Conservation (phyloP, 2,113 vertebrate genomes). For the Phoxinus phoxinus region DNA sequence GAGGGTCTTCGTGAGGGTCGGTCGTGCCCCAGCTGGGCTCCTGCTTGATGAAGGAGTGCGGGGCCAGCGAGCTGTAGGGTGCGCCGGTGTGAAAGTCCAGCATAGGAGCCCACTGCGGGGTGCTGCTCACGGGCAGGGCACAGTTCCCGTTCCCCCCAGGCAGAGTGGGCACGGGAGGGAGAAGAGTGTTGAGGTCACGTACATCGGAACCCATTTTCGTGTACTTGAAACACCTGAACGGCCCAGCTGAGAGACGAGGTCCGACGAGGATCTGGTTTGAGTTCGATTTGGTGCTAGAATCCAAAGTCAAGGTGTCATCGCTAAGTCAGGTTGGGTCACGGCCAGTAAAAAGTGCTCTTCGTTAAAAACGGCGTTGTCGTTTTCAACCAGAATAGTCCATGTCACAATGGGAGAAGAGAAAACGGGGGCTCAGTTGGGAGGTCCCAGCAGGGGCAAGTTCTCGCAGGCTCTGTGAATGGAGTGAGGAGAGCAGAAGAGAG, state of each 20-base stretch:
- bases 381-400: constrained; percentile 26
- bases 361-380: background rate
- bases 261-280: constrained; percentile 9
- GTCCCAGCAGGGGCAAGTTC: constrained; percentile 51
- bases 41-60: constrained; percentile 97
- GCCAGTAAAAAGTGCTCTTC: background rate
- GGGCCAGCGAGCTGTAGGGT: constrained; percentile 83
- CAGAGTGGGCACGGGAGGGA: constrained; percentile 84
- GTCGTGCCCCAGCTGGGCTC: constrained; percentile 92
- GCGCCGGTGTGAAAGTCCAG: constrained; percentile 92
- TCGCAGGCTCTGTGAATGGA: constrained; percentile 68
- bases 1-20: constrained; percentile 91
- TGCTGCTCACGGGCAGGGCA: constrained; percentile 86
- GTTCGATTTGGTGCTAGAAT: constrained; percentile 2
- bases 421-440: constrained; percentile 38
- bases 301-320: constrained; percentile 62
- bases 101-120: constrained; percentile 92
- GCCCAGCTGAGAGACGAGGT: constrained; percentile 24
- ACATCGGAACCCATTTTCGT: constrained; percentile 89
- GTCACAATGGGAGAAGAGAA: background rate
- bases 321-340: constrained; percentile 4
- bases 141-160: constrained; percentile 76
- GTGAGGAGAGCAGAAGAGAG: constrained; percentile 69
- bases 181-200: constrained; percentile 90
- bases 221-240: constrained; percentile 32